Evolutionary conservation across 2,888 invertebrate genomes (phyloP), one percentile per base, ranked within the genome.

Genomic region (Melanostoma mellinum): DNA sequence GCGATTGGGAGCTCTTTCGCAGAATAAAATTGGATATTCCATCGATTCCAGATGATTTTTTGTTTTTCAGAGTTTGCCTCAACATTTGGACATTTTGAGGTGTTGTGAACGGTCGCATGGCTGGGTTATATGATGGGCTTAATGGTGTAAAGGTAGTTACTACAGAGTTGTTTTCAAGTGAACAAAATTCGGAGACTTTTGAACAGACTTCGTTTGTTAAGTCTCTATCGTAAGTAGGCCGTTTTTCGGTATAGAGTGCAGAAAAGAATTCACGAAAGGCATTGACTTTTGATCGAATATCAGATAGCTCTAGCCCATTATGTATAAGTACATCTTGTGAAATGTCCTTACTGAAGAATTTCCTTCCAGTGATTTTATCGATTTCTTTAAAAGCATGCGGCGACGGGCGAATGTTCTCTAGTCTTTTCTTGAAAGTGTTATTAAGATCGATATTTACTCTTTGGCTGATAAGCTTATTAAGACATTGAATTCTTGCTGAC

Each of bases 191-290:
- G 5, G 2, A 4, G 32, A 52, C 32, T n/a, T 33, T 52, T 4
- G n/a, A 33, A 3, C 5, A 4, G 4, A 33, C 33, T 8, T 56
- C 40, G 40, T 56, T 40, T 2, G 56, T 56, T 38, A 38, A 9
- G 36, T 20, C 3, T 42, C 2, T 30, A 32, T 42, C 30, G 3
- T 38, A 10, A 55, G 38, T 55, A 10, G 55, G 38, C 3, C 0
- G 30, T 33, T 50, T 33, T 32, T 48, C 48, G 2, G 48, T 50
- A 5, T 50, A 50, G 0, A 55, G 20, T 8, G 48, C 30, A 8
- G 48, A 63, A 30, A 61, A 61, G 20, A 61, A 61, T 30, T 48
- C 36, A 35, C n/a, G 10, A 20, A 46, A 61, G 6, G 61, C 61
- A 20, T 36, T 61, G 2, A 61, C 36, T 61, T 61, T 61, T 35